phyloP scores from a whole-genome alignment of 2,113 vertebrate species.

The Lepisosteus oculatus region DNA sequence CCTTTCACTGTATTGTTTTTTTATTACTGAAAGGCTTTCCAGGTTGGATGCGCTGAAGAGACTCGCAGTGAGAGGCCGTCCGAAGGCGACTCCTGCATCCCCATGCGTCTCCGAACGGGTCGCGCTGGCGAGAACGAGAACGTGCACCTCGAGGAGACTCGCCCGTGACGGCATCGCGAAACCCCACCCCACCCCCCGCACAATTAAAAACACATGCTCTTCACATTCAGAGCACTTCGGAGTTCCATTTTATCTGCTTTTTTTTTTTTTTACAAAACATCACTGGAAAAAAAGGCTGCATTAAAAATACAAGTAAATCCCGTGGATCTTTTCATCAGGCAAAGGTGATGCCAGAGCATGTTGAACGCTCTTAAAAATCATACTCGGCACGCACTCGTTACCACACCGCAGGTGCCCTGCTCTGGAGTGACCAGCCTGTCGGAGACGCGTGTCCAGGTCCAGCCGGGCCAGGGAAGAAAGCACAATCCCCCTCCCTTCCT shows the following conservation, averaged over 20 bases:
- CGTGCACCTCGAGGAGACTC: conserved; percentile 16
- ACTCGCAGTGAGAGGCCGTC: conserved; percentile 60
- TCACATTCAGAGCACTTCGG: conserved; percentile 42
- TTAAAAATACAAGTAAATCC: conserved; percentile 68
- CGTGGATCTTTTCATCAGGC: conserved; percentile 55
- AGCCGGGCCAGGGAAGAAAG: too few relatives aligned
- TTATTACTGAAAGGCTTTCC: conserved; percentile 66
- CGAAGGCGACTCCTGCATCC: conserved; percentile 22
- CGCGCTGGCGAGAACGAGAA: too few relatives aligned
- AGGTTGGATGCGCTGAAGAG: conserved; percentile 60
- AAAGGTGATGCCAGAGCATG: conserved; percentile 53
- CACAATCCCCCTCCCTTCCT: too few relatives aligned
- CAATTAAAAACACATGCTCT: conserved; percentile 19
- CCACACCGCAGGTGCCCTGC: conserved; percentile 56
- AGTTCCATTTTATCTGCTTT: conserved; percentile 6
- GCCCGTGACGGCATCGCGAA: conserved; percentile 12
- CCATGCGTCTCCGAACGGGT: too few relatives aligned
- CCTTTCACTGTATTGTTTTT: conserved; percentile 30
- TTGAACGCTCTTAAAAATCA: conserved; percentile 63
- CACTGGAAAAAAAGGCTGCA: conserved; percentile 61
- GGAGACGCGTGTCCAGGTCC: too few relatives aligned
- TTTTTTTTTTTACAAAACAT: conserved; percentile 59
- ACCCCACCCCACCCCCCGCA: background rate
- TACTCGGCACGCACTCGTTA: conserved; percentile 48
- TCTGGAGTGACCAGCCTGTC: background rate